Evolutionary conservation across 2,888 invertebrate species (phyloP), one percentile per base, ranked within the genome.

Genomic region (Iphiclides podalirius): DNA sequence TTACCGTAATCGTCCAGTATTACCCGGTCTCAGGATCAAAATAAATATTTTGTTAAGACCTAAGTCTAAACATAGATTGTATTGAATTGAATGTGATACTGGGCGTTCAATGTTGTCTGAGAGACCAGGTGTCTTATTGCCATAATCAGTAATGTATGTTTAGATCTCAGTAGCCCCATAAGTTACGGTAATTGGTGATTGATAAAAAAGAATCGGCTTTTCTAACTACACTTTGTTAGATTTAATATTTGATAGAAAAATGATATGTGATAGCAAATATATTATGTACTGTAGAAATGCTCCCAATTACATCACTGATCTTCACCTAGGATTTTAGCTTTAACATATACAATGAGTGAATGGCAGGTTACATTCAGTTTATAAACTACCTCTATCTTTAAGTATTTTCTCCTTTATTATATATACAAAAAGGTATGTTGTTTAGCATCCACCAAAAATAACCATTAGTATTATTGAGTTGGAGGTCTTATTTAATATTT

Each of bases 111-210:
- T 41, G 6, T 44, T 45, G 40, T 50, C 50, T 44, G n/a, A 12
- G 15, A 36, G 50, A 31, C n/a, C 34, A 41, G 48, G 45, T 52
- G 62, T 60, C 63, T 64, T 55, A 70, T 71, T 76, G 81, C 80
- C 82, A 80, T 81, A 75, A 70, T 67, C 64, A 57, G 48, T 61
- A 65, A 74, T 57, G 66, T 75, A 75, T 75, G 69, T 72, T 67
- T 71, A 81, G 85, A 85, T 85, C 85, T 85, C 85, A 83, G 70
- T 85, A 85, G 78, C 59, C 66, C 65, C 59, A 57, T 81, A 81
- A 80, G 81, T 70, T 68, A 33, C 17, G 16, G 59, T 68, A 60
- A 66, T 70, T 65, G 64, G 64, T 62, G 56, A 57, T 52, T 52
- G 50, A 31, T 2, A 11, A 11, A 31, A 31, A 31, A 11, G 53